Evolutionary conservation across 2,797 vertebrate species (phyloP).

Genomic region (Australoheros facetus): DNA sequence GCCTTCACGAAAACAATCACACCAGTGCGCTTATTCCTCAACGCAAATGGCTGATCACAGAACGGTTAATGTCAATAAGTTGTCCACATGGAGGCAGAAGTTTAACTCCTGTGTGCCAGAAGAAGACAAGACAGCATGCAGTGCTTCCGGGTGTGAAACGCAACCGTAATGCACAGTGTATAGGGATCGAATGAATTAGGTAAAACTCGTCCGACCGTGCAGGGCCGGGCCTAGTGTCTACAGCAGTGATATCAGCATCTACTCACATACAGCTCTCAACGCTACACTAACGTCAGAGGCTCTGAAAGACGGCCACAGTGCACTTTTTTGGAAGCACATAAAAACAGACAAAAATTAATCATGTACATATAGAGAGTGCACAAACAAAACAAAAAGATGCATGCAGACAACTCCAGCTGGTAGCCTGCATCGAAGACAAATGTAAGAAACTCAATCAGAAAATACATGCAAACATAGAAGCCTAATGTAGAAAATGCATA

Average conservation of each 20-base stretch:
- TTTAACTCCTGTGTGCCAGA: slow-evolving; percentile 36
- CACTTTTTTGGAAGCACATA: not conserved
- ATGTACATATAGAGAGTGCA: not conserved
- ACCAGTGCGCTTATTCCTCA: too few species aligned
- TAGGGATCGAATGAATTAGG: slow-evolving; percentile 9
- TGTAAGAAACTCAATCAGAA: too few species aligned
- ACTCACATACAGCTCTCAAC: not conserved
- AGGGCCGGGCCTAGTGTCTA: not conserved
- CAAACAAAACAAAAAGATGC: not conserved
- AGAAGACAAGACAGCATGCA: slow-evolving; percentile 39
- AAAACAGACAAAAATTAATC: not conserved
- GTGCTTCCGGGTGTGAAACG: slow-evolving; percentile 54
- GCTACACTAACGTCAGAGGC: not conserved
- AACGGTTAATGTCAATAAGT: slow-evolving; percentile 5
- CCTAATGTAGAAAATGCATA: not conserved
- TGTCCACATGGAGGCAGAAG: slow-evolving; percentile 3
- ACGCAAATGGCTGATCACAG: not conserved
- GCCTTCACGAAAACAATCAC: not conserved
- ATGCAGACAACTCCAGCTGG: not conserved
- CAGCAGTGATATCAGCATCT: not conserved
- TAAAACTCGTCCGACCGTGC: not conserved
- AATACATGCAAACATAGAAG: too few species aligned
- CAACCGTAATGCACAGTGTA: slow-evolving; percentile 40
- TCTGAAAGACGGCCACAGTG: not conserved
- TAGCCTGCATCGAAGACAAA: not conserved